Percentiles rank a stretch among this genome's conserved stretches.
Conservation (phyloP, 2,888 invertebrate genomes). For the Choristoneura rosaceana region DNA sequence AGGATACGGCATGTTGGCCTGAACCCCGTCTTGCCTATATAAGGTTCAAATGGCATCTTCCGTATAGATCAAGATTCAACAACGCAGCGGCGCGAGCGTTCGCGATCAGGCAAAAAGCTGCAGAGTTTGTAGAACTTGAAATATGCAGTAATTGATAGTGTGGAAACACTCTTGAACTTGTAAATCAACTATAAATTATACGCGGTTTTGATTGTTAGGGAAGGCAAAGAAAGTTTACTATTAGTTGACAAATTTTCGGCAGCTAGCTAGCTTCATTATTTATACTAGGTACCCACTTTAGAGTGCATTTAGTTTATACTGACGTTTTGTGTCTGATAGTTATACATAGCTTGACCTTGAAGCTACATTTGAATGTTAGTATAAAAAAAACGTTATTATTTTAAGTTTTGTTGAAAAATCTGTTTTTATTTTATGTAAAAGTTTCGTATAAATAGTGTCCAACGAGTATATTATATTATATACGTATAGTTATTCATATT, state of each 20-base stretch:
- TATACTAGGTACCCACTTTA: no score
- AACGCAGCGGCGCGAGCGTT: slow-evolving; percentile 24
- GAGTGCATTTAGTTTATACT: no score
- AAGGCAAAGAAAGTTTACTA: not conserved
- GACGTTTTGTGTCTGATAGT: no score
- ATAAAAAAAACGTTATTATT: no score
- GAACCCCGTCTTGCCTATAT: slow-evolving; percentile 48
- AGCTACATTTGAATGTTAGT: no score
- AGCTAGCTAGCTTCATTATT: no score
- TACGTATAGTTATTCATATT: no score
- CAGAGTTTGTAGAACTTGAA: slow-evolving; percentile 27
- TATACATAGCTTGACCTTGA: no score
- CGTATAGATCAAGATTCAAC: slow-evolving; percentile 50
- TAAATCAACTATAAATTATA: slow-evolving; percentile 9
- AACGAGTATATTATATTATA: no score
- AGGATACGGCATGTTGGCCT: slow-evolving; percentile 43
- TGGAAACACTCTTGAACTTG: slow-evolving; percentile 16
- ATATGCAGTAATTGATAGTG: slow-evolving; percentile 43
- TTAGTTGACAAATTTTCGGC: not conserved
- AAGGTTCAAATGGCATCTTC: slow-evolving; percentile 51
- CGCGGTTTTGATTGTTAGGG: not conserved
- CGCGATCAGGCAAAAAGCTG: slow-evolving; percentile 26
- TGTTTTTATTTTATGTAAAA: no score
- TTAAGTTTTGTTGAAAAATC: no score
- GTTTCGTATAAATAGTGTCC: no score